A percentile compares a stretch with the other conserved stretches of the same genome.
phyloP scores from a whole-genome alignment of 2,797 vertebrate species.

The Myripristis jacobus region DNA sequence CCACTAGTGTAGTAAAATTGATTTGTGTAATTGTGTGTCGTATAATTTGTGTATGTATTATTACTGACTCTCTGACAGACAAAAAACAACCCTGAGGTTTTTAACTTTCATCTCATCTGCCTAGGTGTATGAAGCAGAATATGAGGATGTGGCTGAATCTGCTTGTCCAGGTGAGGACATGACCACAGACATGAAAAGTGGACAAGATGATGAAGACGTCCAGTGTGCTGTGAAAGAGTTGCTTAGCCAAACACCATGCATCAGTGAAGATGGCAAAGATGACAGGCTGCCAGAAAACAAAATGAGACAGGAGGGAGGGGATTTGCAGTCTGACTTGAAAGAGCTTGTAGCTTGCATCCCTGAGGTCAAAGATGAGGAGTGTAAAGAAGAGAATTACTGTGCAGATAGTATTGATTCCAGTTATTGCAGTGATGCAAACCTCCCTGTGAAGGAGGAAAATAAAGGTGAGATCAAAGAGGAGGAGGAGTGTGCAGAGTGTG shows the following conservation, averaged over 20 bases:
- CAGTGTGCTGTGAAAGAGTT: background rate
- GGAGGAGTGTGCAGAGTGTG: background rate
- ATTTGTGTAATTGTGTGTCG: no score
- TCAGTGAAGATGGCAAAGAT: background rate
- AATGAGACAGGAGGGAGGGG: background rate
- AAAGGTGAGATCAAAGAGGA: slow-evolving; percentile 1
- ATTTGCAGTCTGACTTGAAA: background rate
- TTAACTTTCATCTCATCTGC: slow-evolving; percentile 11
- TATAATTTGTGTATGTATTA: background rate
- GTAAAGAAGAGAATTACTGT: slow-evolving; percentile 2
- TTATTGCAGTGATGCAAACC: background rate
- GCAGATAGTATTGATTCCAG: background rate
- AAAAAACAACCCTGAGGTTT: background rate
- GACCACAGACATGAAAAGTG: background rate
- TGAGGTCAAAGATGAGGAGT: slow-evolving; percentile 22
- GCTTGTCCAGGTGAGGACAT: background rate
- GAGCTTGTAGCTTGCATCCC: background rate
- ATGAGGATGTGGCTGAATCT: slow-evolving; percentile 1
- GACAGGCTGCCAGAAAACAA: background rate
- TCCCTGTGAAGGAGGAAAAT: slow-evolving; percentile 13
- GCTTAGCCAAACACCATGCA: background rate
- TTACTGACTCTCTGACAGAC: background rate
- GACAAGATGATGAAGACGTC: slow-evolving; percentile 26
- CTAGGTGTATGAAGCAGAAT: slow-evolving; percentile 44
- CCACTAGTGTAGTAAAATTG: no score